Conservation (phyloP, 2,113 vertebrate genomes). For the Xenus cinereus region DNA sequence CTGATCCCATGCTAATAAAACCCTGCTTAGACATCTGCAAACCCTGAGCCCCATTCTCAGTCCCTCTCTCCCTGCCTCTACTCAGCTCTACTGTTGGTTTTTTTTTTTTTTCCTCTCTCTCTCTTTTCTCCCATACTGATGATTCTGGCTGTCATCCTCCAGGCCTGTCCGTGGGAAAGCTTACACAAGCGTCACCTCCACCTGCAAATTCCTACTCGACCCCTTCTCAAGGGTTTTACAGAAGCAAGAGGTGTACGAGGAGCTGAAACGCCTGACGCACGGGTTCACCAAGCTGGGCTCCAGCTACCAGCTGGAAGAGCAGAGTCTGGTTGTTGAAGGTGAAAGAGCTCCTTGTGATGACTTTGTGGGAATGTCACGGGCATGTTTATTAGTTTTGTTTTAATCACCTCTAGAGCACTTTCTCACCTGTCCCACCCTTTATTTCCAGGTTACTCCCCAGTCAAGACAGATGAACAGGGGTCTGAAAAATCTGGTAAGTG, state of each 20-base stretch:
- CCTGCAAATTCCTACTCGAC: slow-evolving; percentile 49
- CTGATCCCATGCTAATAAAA: not conserved
- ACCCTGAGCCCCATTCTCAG: not conserved
- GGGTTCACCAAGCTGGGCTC: slow-evolving; percentile 55
- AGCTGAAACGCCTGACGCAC: slow-evolving; percentile 52
- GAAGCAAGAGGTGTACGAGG: slow-evolving; percentile 52
- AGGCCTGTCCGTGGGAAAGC: slow-evolving; percentile 40
- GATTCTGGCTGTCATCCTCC: not conserved
- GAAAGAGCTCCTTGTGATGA: not conserved
- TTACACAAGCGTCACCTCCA: slow-evolving; percentile 42
- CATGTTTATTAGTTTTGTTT: not conserved
- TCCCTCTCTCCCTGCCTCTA: not conserved
- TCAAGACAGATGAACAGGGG: not conserved
- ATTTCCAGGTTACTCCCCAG: slow-evolving; percentile 62
- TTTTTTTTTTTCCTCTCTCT: too few relatives aligned
- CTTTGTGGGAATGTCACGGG: not conserved
- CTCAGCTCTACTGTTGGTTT: not conserved
- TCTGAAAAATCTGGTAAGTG: slow-evolving; percentile 35
- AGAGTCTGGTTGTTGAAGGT: slow-evolving; percentile 73
- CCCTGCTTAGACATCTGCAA: not conserved
- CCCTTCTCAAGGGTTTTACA: not conserved
- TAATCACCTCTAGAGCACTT: not conserved
- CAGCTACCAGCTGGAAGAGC: slow-evolving; percentile 65
- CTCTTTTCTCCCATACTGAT: not conserved
- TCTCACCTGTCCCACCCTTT: not conserved